Evolutionary conservation across 1,140 invertebrate species (phyloP).

Genomic region (Diabrotica undecimpunctata): DNA sequence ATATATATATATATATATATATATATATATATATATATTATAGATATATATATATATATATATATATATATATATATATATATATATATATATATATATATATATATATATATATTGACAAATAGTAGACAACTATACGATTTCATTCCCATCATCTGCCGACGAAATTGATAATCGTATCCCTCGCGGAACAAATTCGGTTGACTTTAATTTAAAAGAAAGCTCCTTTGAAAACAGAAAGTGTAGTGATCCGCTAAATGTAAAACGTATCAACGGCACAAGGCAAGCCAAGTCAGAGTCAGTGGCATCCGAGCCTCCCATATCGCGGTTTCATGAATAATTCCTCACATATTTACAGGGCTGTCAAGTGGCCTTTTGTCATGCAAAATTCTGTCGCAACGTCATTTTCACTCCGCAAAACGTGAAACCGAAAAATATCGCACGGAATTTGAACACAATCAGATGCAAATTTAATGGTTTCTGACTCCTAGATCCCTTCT

Average conservation of each 20-base stretch:
- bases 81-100: too few relatives aligned
- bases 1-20: too few relatives aligned
- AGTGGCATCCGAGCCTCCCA: conserved; percentile 39
- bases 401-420: conserved; percentile 47
- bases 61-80: too few relatives aligned
- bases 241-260: not conserved
- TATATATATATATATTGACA: too few relatives aligned
- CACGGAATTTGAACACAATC: conserved; percentile 40
- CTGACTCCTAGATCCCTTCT: conserved; percentile 21
- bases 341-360: conserved; percentile 49
- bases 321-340: conserved; percentile 50
- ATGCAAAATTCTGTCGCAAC: conserved; percentile 50
- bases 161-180: not conserved
- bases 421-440: conserved; percentile 43
- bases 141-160: too few relatives aligned
- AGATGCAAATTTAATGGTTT: conserved; percentile 43
- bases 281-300: conserved; percentile 39
- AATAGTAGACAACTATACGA: too few relatives aligned
- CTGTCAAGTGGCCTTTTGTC: conserved; percentile 49
- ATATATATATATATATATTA: too few relatives aligned
- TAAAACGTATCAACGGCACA: not conserved
- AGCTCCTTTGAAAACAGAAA: not conserved
- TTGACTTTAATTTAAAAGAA: not conserved
- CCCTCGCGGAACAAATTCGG: not conserved
- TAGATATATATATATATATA: too few relatives aligned